Evolutionary conservation across 2,888 invertebrate genomes (phyloP).

Genomic region (Thera obeliscata): DNA sequence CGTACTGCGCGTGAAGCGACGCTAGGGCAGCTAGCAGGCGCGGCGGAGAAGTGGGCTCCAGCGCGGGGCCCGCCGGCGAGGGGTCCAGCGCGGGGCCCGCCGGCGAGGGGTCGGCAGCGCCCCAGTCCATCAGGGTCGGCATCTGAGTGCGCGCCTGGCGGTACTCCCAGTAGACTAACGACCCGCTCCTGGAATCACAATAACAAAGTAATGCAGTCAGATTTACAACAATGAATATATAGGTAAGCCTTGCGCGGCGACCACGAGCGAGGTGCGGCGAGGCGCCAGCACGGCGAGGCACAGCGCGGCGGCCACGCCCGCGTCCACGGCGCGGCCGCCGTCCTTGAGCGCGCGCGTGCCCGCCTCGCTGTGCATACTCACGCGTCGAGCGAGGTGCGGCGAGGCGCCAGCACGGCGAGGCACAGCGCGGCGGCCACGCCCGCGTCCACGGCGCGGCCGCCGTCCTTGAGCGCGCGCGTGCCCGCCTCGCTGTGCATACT

Average conservation of each 20-base stretch:
- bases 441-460: no score
- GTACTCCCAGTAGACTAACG: conserved; percentile 89
- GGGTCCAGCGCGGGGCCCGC: conserved; percentile 7
- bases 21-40: conserved; percentile 68
- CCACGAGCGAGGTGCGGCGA: neutral
- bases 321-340: no score
- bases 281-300: neutral
- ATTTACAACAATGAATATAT: no score
- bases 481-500: no score
- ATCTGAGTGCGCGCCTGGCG: conserved; percentile 65
- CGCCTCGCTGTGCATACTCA: conserved; percentile 7
- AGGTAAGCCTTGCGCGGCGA: no score
- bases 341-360: neutral
- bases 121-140: conserved; percentile 81
- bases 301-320: neutral
- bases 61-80: conserved; percentile 21
- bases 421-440: neutral
- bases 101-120: conserved; percentile 39
- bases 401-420: neutral
- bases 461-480: neutral
- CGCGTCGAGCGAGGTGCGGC: conserved; percentile 4
- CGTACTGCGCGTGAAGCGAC: conserved; percentile 61
- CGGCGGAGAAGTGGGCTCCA: conserved; percentile 47
- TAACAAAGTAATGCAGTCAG: neutral
- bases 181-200: conserved; percentile 86